Base-by-base conservation (phyloP, 1,140 invertebrate species). In the Melipona quadrifasciata region DNA sequence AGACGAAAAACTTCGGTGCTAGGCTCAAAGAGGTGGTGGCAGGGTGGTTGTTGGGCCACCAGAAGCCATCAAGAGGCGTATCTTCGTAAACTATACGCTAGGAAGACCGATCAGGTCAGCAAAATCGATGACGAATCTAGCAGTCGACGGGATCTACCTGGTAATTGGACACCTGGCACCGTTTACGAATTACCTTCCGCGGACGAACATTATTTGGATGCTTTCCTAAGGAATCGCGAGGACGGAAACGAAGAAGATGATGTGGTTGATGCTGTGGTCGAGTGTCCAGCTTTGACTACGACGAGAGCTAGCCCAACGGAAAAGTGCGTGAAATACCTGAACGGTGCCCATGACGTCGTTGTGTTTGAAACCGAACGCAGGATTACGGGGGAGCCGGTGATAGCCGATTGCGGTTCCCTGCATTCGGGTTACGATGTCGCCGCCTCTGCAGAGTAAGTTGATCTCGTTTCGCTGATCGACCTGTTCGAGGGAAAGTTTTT, bases 11-110 rank as follows among this genome's bases (percentile, higher is more conserved):
- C 92, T 53, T 91, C 91, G 71, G 84, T 95, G 39, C 92, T 94
- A 55, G 94, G 94, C 19, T 94, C 94, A 53, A 91, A 93, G 82
- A 89, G 94, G 86, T 95, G 94, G 94, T 95, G 94, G 94, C 91
- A 92, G 31, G 93, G 94, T 68, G 93, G 94, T 34, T 95, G 94
- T 53, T 95, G 94, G 94, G 92, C 94, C 39, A 94, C 93, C n/a
- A 91, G 94, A 11, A 91, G 93, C 77, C 94, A 95, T 79, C 94
- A 95, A 77, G 94, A 95, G 82, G 94, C 94, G 17, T 94, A 95
- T 68, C 89, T 95, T n/a, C 91, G 94, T 11, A 93, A 92, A 53
- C 90, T 95, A 6, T 95, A 95, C 83, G 94, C 92, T 0, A 90
- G 91, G 34, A 95, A 94, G 61, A 93, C 92, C 75, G 89, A 90